A percentile compares a stretch with the other conserved stretches of the same genome.
Conservation (phyloP, 2,888 invertebrate genomes). For the Micoletzkya japonica region DNA sequence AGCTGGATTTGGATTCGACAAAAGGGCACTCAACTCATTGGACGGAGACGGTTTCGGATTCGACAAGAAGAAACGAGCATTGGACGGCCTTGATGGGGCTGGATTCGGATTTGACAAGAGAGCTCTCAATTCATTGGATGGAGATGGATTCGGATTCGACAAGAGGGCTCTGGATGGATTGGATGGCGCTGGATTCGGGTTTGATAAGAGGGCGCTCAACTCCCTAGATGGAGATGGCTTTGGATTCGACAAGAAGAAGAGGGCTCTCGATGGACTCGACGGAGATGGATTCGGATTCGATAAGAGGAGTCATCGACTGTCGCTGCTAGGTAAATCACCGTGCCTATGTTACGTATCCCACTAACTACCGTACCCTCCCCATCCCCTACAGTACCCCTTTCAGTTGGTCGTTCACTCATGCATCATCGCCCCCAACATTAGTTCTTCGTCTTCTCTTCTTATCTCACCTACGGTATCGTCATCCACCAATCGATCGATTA, state of each 20-base stretch:
- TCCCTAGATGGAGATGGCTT: slow-evolving; percentile 20
- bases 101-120: slow-evolving; percentile 23
- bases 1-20: slow-evolving; percentile 19
- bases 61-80: slow-evolving; percentile 22
- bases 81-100: slow-evolving; percentile 20
- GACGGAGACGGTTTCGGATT: slow-evolving; percentile 26
- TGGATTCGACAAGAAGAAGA: slow-evolving; percentile 19
- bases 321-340: too few relatives aligned
- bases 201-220: slow-evolving; percentile 19
- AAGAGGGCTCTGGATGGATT: slow-evolving; percentile 11
- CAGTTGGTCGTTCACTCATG: background rate
- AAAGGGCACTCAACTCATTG: slow-evolving; percentile 12
- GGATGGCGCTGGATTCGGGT: slow-evolving; percentile 20
- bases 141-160: background rate
- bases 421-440: background rate
- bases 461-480: background rate
- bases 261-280: slow-evolving; percentile 9
- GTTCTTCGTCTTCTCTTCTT: background rate
- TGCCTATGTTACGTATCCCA: too few relatives aligned
- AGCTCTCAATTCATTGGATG: slow-evolving; percentile 14
- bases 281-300: slow-evolving; percentile 23
- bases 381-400: background rate
- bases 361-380: background rate
- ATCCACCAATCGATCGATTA: background rate
- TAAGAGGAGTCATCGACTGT: too few relatives aligned